Base-by-base conservation (phyloP, 2,888 invertebrate genomes). In the Chalcis sispes region DNA sequence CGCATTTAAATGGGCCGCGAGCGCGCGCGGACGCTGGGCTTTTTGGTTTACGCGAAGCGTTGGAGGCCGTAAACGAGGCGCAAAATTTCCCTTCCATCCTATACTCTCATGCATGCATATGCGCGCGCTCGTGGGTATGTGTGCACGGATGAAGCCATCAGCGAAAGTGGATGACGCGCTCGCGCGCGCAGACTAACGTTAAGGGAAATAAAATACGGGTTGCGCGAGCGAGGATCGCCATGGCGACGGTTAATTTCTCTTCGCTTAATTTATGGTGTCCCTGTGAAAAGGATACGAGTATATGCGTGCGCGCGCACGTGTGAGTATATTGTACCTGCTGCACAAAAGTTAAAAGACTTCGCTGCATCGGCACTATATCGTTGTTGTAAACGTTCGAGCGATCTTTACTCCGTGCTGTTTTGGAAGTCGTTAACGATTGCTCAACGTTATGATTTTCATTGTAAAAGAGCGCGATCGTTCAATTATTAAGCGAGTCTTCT, bases 251-350 rank as follows among this genome's bases (percentile, higher is more conserved):
- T 85, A 83, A 84, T 85, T 86, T 86, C 83, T 83, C 82, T n/a
- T n/a, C 79, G 61, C 75, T 82, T 80, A 83, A 86, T 85, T 86
- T 86, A 85, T 80, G 81, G 83, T 81, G 81, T 81, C 80, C 74
- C 78, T 80, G 82, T 85, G 83, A 83, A 86, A 84, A 84, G 83
- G 67, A 76, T 61, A 32, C 27, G 5, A 42, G n/a, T 27, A 10
- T 56, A 18, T 32, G 13, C 46, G 20, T 42, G 36, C 46, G 20
- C 52, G 36, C 42, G 54, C 15, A 50, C 29, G 59, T 4, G 46
- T 5, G 7, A 23, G n/a, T 40, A 29, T 27, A 66, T 66, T 66
- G 66, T 66, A n/a, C n/a, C n/a, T 66, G 66, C 56, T 66, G 66
- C 27, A 23, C 40, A 42, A 42, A 13, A 36, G 36, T 7, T 36